Evolutionary conservation across 1,140 invertebrate genomes (phyloP).

Genomic region (Arctopsyche grandis): DNA sequence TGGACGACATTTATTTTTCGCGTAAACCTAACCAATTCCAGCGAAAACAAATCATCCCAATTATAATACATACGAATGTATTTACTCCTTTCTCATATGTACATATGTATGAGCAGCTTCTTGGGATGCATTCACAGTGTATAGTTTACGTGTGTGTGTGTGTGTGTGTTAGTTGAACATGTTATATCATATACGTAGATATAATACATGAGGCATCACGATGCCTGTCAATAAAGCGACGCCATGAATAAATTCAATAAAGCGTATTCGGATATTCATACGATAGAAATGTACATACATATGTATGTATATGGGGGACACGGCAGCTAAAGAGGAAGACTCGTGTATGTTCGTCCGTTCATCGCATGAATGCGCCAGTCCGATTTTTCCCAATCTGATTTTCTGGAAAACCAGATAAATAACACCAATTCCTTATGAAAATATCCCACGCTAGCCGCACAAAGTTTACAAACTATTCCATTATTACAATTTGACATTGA

Average conservation of each 20-base stretch:
- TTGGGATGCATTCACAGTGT: background rate
- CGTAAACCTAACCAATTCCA: too few relatives aligned
- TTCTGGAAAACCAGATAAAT: background rate
- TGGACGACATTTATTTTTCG: too few relatives aligned
- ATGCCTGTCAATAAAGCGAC: conserved; percentile 41
- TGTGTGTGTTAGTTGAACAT: background rate
- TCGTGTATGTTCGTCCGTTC: background rate
- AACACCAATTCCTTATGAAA: too few relatives aligned
- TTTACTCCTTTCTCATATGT: too few relatives aligned
- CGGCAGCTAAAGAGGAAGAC: background rate
- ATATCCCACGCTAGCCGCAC: too few relatives aligned
- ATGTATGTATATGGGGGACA: background rate
- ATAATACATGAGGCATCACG: conserved; percentile 11
- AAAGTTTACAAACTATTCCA: too few relatives aligned
- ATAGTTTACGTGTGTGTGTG: background rate
- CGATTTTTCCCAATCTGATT: conserved; percentile 6
- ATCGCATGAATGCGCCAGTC: background rate
- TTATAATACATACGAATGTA: background rate
- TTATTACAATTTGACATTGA: too few relatives aligned
- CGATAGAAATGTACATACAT: conserved; percentile 29
- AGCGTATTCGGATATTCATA: conserved; percentile 43
- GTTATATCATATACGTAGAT: background rate
- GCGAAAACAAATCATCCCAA: too few relatives aligned
- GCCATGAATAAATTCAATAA: conserved; percentile 46
- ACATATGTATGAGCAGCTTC: background rate